Evolutionary conservation across 2,888 invertebrate genomes (phyloP), one percentile per base, ranked within the genome.

Genomic region (Synergus umbraculus): DNA sequence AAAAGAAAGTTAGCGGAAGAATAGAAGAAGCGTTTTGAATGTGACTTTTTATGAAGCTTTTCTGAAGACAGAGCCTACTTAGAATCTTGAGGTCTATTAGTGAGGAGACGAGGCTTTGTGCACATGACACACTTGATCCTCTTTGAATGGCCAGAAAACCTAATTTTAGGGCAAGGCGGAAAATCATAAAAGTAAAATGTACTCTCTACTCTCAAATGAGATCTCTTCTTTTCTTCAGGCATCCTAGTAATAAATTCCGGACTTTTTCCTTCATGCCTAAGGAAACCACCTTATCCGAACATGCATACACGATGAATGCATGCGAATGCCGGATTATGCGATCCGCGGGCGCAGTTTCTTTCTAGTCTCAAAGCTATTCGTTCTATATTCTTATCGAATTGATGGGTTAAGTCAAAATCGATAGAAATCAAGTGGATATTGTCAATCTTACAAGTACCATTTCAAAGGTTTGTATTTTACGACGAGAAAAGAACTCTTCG

Each of bases 391-490:
- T 69, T 69, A 69, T 69, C 69, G 49, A 69, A 69, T 69, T 69
- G 22, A 22, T 49, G 69, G 46, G 29, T 69, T 49, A 69, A 69
- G 69, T 69, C 69, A 29, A 69, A 69, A 69, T 69, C 69, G 69
- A 49, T 69, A 69, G 69, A 69, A 69, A 69, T 69, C 69, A 69
- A 69, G 8, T 69, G 49, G 46, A 29, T 69, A 69, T 69, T 69
- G 29, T 69, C 69, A 69, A 69, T 69, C 69, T 49, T 46, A 49
- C 13, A 29, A 18, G 46, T 69, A 49, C 29, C 29, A 69, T 49
- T 46, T 69, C 46, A 69, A 69, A 69, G 46, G 12, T 29, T 69
- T 49, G 64, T 37, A 37, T 37, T 4, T 15, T 49, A 44, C 43
- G 46, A 69, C 15, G 8, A 29, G 22, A 69, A 49, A 29, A 8